Evolutionary conservation across 2,113 vertebrate species (phyloP), one percentile per base, ranked within the genome.

Genomic region (Origma solitaria): DNA sequence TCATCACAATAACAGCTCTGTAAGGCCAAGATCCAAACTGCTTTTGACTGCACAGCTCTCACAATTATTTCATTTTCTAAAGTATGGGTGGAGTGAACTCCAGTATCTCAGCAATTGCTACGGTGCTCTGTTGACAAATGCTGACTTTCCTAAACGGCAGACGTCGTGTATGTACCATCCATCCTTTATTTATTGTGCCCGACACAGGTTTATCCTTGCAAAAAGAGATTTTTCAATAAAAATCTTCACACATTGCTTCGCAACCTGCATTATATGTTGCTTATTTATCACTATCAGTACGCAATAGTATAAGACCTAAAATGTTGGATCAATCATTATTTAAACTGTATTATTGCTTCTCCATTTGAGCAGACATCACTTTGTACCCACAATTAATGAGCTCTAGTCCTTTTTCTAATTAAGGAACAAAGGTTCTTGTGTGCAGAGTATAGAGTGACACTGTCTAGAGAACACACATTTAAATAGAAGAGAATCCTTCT

Each of bases 381-480:
- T 90, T 93, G 96, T 97, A 97, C 94, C 90, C 92, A 95, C 96
- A 97, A 97, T 97, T 97, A 97, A 98, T 94, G 96, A 98, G 96
- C 94, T 97, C 96, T 80, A 90, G 96, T 95, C 94, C 92, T 94
- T 97, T 96, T 95, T 94, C 97, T 97, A 97, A 98, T 97, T 97
- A 97, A 97, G 94, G 97, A 97, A 97, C 97, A 97, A 98, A 98
- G 97, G 97, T 97, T 94, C 95, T 91, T 87, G 53, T 95, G 92
- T 90, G 91, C 73, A 76, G 82, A 93, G 91, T 96, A 95, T 71
- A 96, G 96, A 95, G 95, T 95, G 95, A 95, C 81, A 80, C 96
- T 96, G 97, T 94, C 97, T 95, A 78, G 84, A 97, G 95, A 96
- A 96, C 95, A 86, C 96, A 97, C 77, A 40, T 93, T 95, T 94